Evolutionary conservation across 2,888 invertebrate species (phyloP).

Genomic region (Cordilura impudica): DNA sequence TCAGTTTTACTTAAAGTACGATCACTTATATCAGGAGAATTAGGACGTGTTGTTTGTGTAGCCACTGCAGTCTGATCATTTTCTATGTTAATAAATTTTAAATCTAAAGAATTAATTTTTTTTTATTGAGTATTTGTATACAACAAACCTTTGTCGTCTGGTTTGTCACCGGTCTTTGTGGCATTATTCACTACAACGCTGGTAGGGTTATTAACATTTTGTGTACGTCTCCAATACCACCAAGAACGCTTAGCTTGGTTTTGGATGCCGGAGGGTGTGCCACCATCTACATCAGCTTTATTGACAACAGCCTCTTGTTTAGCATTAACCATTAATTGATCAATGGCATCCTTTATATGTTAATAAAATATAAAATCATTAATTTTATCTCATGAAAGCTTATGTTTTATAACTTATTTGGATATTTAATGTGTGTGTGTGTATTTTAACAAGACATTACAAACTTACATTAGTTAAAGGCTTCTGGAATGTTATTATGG

Average conservation of each 20-base stretch:
- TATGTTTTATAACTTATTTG: neutral
- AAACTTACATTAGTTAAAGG: slow-evolving; percentile 86
- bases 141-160: slow-evolving; percentile 69
- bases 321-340: slow-evolving; percentile 72
- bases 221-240: slow-evolving; percentile 84
- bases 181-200: slow-evolving; percentile 42
- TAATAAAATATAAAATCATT: neutral
- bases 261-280: slow-evolving; percentile 63
- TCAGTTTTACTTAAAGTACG: slow-evolving; percentile 74
- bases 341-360: slow-evolving; percentile 73
- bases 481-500: slow-evolving; percentile 90
- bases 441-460: slow-evolving; percentile 23
- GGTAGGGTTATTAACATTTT: slow-evolving; percentile 66
- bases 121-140: neutral
- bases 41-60: slow-evolving; percentile 77
- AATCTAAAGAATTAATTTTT: neutral
- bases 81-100: slow-evolving; percentile 62
- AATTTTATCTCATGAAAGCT: neutral
- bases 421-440: neutral
- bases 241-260: slow-evolving; percentile 79
- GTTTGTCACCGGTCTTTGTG: slow-evolving; percentile 63
- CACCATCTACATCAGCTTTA: slow-evolving; percentile 56
- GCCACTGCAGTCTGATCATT: slow-evolving; percentile 75
- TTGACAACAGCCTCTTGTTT: slow-evolving; percentile 64
- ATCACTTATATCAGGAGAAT: slow-evolving; percentile 75